Evolutionary conservation across 2,797 vertebrate species (phyloP).

Genomic region (Sebastes hubbsi): DNA sequence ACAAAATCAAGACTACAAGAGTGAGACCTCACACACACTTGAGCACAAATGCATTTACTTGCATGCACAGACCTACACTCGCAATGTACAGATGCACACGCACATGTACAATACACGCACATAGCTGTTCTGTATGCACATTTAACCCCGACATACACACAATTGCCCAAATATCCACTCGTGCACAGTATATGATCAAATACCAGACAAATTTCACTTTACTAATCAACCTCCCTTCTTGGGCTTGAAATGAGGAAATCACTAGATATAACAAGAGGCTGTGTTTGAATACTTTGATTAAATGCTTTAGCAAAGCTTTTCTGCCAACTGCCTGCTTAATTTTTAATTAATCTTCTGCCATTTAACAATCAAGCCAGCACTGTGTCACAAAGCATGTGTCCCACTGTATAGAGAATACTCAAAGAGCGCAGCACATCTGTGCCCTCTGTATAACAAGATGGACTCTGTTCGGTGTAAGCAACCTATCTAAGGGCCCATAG

Average conservation of each 20-base stretch:
- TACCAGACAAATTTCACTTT: neutral
- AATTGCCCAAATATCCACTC: neutral
- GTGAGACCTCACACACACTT: slow-evolving; percentile 82
- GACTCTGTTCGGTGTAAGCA: slow-evolving; percentile 20
- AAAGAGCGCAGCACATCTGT: neutral
- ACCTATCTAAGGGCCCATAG: slow-evolving; percentile 15
- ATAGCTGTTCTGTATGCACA: neutral
- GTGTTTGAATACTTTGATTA: neutral
- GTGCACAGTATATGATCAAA: neutral
- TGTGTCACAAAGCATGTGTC: slow-evolving; percentile 9
- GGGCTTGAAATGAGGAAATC: neutral
- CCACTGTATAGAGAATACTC: neutral
- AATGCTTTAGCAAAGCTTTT: slow-evolving; percentile 22
- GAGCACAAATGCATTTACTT: neutral
- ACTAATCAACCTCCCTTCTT: neutral
- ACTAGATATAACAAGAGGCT: neutral
- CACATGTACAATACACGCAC: neutral
- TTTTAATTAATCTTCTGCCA: slow-evolving; percentile 2
- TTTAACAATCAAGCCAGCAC: slow-evolving; percentile 12
- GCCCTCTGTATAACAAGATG: slow-evolving; percentile 9
- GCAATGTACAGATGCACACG: neutral
- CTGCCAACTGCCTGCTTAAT: slow-evolving; percentile 6
- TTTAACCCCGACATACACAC: neutral
- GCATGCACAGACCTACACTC: neutral
- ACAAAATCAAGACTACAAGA: slow-evolving; percentile 98